Conservation (phyloP, 1,140 invertebrate species). For the Saccostrea glomerata region DNA sequence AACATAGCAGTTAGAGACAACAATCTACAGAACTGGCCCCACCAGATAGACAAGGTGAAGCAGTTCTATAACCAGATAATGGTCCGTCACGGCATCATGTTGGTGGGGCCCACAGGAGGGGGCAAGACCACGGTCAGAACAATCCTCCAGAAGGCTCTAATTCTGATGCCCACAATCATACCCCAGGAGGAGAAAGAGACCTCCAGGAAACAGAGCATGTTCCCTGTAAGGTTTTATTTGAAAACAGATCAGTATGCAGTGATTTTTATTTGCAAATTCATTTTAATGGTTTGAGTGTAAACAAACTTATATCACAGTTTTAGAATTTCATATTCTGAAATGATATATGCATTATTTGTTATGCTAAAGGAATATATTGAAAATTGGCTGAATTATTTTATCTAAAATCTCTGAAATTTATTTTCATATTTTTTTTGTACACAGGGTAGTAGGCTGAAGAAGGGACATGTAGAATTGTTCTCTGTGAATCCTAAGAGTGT, state of each 20-base stretch:
- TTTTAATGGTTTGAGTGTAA: too few relatives aligned
- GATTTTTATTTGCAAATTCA: too few relatives aligned
- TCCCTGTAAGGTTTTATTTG: not conserved
- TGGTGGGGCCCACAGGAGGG: conserved; percentile 78
- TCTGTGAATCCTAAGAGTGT: conserved; percentile 91
- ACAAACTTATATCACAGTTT: too few relatives aligned
- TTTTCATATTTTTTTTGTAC: not conserved
- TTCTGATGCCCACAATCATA: conserved; percentile 73
- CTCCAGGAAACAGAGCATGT: conserved; percentile 54
- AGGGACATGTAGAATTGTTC: conserved; percentile 81
- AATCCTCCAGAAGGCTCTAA: conserved; percentile 76
- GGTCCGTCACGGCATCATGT: conserved; percentile 78
- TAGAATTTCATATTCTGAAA: too few relatives aligned
- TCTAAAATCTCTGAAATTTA: not conserved
- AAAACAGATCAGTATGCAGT: too few relatives aligned
- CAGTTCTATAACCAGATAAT: conserved; percentile 78
- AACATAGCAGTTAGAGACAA: conserved; percentile 75
- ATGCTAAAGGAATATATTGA: not conserved
- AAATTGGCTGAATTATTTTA: too few relatives aligned
- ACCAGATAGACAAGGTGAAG: conserved; percentile 77
- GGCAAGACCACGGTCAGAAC: conserved; percentile 76
- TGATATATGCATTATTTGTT: too few relatives aligned
- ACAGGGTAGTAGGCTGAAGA: conserved; percentile 71
- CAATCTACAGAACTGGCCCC: conserved; percentile 74
- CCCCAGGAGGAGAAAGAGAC: conserved; percentile 59